Evolutionary conservation across 2,797 vertebrate species (phyloP), one percentile per base, ranked within the genome.

Genomic region (Microctenopoma steveboyesi): DNA sequence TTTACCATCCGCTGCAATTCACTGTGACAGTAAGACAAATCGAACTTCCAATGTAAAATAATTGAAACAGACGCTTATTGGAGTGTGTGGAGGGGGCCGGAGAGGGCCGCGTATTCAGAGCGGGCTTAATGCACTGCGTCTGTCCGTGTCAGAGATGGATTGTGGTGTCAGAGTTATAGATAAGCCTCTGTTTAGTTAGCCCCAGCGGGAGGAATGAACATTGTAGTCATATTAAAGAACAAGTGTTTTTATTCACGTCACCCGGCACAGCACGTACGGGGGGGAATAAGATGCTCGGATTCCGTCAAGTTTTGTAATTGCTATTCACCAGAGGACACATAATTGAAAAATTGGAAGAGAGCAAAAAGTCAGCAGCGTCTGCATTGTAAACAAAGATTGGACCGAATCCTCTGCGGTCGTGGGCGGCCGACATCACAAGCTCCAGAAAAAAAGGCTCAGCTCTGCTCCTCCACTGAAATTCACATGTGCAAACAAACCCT

Each of bases 21-120:
- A 77, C 73, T 69, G 83, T 86, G 88, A 91, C 91, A 88, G 84
- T 67, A 73, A 88, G 83, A 91, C 80, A 90, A 89, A 91, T 89
- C 67, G 47, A 55, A 83, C 77, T 79, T 86, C 84, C 81, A 76
- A 80, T 81, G 80, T 81, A 64, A 81, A 86, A 82, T 91, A 82
- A 92, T 87, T 91, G 89, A 90, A 89, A 84, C 52, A 50, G 85
- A 91, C 76, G 47, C 66, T 82, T 78, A 81, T 88, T 89, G 80
- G 76, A 89, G 76, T 8, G 35, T 58, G 64, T 51, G 70, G 64
- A 49, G 43, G 78, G 50, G 57, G 69, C 45, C 46, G 35, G 35
- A 18, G 53, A 63, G 72, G 43, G 77, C 64, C 7, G 48, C 16
- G 50, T 62, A 46, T 75, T 82, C 76, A 60, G 74, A 48, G 83